A percentile compares a stretch with the other conserved stretches of the same genome.
Evolutionary conservation across 2,797 vertebrate species (phyloP).

Genomic region (Mionectes olivaceus): DNA sequence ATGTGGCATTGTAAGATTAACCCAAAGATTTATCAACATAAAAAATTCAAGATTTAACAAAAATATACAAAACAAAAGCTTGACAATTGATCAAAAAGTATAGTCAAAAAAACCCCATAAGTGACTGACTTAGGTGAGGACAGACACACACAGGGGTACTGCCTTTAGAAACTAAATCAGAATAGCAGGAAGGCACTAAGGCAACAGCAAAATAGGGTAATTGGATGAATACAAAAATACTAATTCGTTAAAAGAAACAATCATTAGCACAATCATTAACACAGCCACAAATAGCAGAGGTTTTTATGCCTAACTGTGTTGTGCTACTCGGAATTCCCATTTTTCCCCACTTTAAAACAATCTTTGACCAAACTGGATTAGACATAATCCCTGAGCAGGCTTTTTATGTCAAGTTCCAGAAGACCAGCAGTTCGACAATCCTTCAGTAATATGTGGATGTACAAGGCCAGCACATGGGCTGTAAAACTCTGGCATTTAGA

Average conservation of each 20-base stretch:
- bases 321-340: not conserved
- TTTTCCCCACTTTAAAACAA: not conserved
- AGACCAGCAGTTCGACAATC: not conserved
- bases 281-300: not conserved
- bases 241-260: not conserved
- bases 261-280: not conserved
- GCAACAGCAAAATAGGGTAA: not conserved
- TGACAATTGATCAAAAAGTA: not conserved
- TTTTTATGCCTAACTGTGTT: not conserved
- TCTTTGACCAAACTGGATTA: not conserved
- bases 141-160: not conserved
- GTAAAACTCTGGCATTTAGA: not conserved
- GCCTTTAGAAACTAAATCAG: not conserved
- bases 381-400: not conserved
- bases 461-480: not conserved
- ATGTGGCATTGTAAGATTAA: not conserved
- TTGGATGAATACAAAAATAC: not conserved
- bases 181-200: not conserved
- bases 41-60: not conserved
- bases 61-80: not conserved
- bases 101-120: not conserved
- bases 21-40: not conserved
- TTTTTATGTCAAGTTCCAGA: not conserved
- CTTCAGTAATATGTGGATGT: not conserved
- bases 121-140: not conserved